Conservation (phyloP, 2,113 vertebrate species). For the Acrocephalus arundinaceus region DNA sequence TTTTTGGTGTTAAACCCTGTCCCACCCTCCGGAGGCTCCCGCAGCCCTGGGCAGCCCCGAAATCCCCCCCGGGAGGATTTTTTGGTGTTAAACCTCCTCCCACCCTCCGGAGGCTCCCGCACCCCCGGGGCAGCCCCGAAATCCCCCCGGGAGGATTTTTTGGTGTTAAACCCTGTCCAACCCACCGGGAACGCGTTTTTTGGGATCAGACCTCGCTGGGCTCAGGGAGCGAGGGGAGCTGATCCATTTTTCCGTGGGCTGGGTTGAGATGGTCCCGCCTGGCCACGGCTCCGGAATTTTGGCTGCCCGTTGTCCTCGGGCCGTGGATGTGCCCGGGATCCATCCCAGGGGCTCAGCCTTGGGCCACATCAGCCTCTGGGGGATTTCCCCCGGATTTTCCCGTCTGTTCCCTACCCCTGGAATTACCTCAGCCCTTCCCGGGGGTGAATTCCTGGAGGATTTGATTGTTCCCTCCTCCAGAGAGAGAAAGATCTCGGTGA, state of each 20-base stretch:
- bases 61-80: background rate
- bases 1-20: background rate
- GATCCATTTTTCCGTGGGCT: background rate
- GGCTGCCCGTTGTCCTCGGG: background rate
- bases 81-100: background rate
- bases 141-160: background rate
- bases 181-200: fast-evolving
- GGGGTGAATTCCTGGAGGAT: background rate
- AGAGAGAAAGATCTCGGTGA: background rate
- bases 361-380: fast-evolving
- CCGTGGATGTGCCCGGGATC: background rate
- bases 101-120: background rate
- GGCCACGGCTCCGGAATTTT: background rate
- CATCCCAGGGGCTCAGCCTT: fast-evolving
- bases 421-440: background rate
- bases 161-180: background rate
- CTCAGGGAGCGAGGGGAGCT: background rate
- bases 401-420: background rate
- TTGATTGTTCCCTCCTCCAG: background rate
- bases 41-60: too few species aligned
- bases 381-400: too few species aligned
- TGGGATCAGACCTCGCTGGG: background rate
- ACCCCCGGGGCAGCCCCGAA: background rate
- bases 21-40: background rate
- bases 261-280: background rate